A percentile compares a stretch with the other conserved stretches of the same genome.
These are phyloP conservation scores for Odiellus spinosus DNA, from an alignment of 2,888 invertebrate species.

Conservation along the genomic window DNA sequence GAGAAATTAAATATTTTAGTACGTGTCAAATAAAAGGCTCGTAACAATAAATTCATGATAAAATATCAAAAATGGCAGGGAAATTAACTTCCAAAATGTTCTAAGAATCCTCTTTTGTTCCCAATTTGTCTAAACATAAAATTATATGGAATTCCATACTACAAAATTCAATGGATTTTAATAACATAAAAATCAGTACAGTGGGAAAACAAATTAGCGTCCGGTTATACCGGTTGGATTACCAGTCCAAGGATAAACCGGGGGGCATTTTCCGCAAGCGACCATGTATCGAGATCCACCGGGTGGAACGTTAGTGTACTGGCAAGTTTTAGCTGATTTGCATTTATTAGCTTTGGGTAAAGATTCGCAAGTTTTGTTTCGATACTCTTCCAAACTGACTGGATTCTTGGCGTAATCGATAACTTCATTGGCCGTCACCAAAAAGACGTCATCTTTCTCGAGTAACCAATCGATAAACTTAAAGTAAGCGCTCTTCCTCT, in stretches of 20 bases:
- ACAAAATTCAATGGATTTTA: no score
- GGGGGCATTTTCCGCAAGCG: slow-evolving; percentile 8
- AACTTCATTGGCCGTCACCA: slow-evolving; percentile 11
- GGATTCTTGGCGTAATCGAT: slow-evolving; percentile 14
- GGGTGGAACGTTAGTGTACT: slow-evolving; percentile 2
- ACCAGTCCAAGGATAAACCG: slow-evolving; percentile 10
- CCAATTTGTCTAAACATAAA: no score
- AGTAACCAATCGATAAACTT: slow-evolving; percentile 12
- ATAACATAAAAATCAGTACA: no score
- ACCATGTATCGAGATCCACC: slow-evolving; percentile 9
- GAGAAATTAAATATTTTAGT: no score
- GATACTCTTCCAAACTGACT: slow-evolving; percentile 1
- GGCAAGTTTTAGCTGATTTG: background rate
- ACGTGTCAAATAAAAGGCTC: no score
- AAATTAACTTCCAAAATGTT: no score
- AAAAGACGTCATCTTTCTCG: slow-evolving; percentile 9
- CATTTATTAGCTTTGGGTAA: background rate
- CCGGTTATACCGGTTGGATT: slow-evolving; percentile 6
- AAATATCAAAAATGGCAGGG: no score
- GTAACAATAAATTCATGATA: no score
- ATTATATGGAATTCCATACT: no score
- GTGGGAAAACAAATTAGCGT: no score
- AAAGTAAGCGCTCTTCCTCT: slow-evolving; percentile 12
- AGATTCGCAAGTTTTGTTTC: slow-evolving; percentile 2
- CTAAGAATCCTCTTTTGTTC: no score